Conservation (phyloP, 2,797 vertebrate species). For the Acanthornis magna region DNA sequence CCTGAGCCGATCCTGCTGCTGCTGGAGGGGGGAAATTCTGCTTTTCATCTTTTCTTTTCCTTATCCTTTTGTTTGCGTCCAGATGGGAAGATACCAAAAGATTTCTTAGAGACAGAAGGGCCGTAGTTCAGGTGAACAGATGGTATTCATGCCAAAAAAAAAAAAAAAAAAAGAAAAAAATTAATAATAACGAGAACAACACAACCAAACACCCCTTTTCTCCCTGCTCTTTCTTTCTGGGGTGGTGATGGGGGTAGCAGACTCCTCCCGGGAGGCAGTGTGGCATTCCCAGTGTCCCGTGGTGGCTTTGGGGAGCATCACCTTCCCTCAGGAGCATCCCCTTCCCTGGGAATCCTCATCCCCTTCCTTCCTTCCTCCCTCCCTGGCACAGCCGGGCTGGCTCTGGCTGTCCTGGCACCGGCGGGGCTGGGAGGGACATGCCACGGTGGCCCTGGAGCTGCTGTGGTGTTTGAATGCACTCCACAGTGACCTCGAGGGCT, state of each 20-base stretch:
- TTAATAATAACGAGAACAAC: conserved; percentile 42
- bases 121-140: conserved; percentile 61
- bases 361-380: too few relatives aligned
- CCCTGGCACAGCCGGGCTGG: not conserved
- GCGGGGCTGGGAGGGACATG: fast-evolving
- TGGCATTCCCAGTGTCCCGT: not conserved
- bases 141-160: conserved; percentile 62
- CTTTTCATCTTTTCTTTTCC: not conserved
- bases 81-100: conserved; percentile 62
- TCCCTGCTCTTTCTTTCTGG: conserved; percentile 53
- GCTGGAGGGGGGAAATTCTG: not conserved
- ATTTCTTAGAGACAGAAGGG: conserved; percentile 43
- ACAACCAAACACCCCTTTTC: conserved; percentile 48
- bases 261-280: not conserved
- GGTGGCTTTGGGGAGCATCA: not conserved
- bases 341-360: not conserved
- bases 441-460: not conserved
- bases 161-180: not conserved
- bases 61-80: conserved; percentile 19
- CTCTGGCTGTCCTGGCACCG: not conserved
- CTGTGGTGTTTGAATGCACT: not conserved
- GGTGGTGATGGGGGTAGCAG: not conserved
- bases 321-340: not conserved
- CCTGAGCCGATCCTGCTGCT: not conserved
- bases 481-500: fast-evolving